A percentile compares a stretch with the other conserved stretches of the same genome.
These are phyloP conservation scores for Rana temporaria DNA, from an alignment of 2,113 vertebrate species.

Conservation along the genomic window DNA sequence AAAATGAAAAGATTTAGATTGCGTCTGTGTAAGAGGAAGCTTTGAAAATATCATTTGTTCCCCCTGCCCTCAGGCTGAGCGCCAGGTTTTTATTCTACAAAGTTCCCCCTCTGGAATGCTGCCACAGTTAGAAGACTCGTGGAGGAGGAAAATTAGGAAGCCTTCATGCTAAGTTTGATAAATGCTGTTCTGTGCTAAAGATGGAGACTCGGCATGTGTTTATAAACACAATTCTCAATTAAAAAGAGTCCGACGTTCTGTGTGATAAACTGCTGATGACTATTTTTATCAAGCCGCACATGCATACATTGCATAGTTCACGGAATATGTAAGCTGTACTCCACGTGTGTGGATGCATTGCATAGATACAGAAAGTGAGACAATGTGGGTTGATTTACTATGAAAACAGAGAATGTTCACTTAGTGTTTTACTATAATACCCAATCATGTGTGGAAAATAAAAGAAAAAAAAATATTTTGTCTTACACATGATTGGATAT, in stretches of 20 bases:
- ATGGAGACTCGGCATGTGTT: constrained; percentile 35
- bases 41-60: constrained; percentile 53
- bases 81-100: constrained; percentile 51
- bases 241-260: constrained; percentile 31
- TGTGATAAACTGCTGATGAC: constrained; percentile 45
- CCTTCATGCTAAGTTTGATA: constrained; percentile 52
- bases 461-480: too few relatives aligned
- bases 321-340: constrained; percentile 1
- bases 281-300: constrained; percentile 19
- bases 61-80: constrained; percentile 42
- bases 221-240: constrained; percentile 50
- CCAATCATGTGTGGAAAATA: too few relatives aligned
- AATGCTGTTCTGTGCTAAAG: constrained; percentile 29
- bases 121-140: constrained; percentile 43
- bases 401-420: too few relatives aligned
- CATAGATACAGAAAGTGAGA: too few relatives aligned
- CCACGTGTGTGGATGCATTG: too few relatives aligned
- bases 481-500: too few relatives aligned
- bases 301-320: constrained; percentile 30
- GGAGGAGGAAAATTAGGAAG: constrained; percentile 46
- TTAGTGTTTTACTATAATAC: too few relatives aligned
- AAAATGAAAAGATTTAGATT: constrained; percentile 48
- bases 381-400: too few relatives aligned
- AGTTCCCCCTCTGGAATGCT: constrained; percentile 54
- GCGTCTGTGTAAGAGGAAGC: constrained; percentile 36